These are phyloP conservation scores for Tillus elongatus DNA, from an alignment of 2,888 invertebrate genomes.

Conservation along the genomic window DNA sequence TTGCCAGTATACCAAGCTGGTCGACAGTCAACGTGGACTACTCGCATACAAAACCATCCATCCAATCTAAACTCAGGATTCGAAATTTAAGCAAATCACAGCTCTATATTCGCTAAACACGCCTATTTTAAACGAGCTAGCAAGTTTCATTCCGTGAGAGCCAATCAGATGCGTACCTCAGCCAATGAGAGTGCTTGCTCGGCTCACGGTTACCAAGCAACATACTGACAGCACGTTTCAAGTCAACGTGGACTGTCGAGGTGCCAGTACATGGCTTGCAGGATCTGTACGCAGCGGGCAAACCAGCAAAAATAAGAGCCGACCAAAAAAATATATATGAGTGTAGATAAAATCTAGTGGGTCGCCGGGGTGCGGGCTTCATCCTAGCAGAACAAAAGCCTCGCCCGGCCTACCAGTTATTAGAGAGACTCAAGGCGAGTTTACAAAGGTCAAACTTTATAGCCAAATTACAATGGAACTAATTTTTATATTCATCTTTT, in stretches of 20 bases:
- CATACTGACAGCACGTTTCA: conserved; percentile 29
- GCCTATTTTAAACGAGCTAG: conserved; percentile 37
- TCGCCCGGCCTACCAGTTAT: conserved; percentile 40
- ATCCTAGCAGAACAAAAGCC: conserved; percentile 40
- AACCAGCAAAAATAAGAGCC: conserved; percentile 44
- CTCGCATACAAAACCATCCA: conserved; percentile 17
- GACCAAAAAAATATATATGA: conserved; percentile 41
- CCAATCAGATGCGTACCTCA: conserved; percentile 23
- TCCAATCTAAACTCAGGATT: conserved; percentile 23
- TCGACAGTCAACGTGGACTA: conserved; percentile 40
- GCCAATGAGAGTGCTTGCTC: conserved; percentile 31
- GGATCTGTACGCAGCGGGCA: conserved; percentile 42
- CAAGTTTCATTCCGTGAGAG: conserved; percentile 20
- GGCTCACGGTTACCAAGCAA: conserved; percentile 33
- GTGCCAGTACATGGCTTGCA: conserved; percentile 43
- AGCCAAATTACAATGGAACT: conserved; percentile 38
- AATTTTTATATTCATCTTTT: conserved; percentile 30
- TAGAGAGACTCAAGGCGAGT: conserved; percentile 35
- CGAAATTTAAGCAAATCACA: conserved; percentile 19
- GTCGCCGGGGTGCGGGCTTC: conserved; percentile 39
- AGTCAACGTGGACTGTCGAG: conserved; percentile 42
- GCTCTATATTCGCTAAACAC: conserved; percentile 19
- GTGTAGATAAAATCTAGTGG: conserved; percentile 42
- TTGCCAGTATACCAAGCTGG: conserved; percentile 45
- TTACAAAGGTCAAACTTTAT: conserved; percentile 40